Percentiles rank a stretch among this genome's conserved stretches.
phyloP scores from a whole-genome alignment of 2,888 invertebrate species.

The Gisinianus flammeolus region DNA sequence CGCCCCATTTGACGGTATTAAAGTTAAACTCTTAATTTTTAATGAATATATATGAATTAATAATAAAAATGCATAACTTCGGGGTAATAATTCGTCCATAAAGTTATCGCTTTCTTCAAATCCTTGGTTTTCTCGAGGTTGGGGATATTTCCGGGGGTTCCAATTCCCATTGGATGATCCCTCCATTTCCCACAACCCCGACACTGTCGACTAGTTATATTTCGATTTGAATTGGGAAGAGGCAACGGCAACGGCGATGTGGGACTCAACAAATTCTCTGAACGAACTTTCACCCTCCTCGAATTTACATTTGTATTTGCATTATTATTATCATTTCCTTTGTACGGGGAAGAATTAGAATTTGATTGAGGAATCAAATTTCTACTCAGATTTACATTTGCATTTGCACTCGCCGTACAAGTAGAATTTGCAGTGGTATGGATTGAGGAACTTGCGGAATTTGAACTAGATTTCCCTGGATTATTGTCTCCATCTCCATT shows the following conservation, averaged over 20 bases:
- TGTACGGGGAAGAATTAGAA: background rate
- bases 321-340: too few relatives aligned
- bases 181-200: background rate
- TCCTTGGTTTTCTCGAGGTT: constrained; percentile 41
- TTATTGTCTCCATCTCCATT: background rate
- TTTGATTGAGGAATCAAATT: background rate
- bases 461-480: background rate
- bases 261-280: background rate
- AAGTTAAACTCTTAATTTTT: too few relatives aligned
- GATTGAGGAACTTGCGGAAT: background rate
- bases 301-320: background rate
- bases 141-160: constrained; percentile 42
- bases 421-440: background rate
- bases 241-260: background rate
- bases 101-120: constrained; percentile 54
- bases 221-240: background rate
- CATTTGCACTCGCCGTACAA: background rate
- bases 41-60: too few relatives aligned
- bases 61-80: too few relatives aligned
- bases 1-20: too few relatives aligned
- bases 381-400: background rate
- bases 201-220: background rate
- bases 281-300: background rate
- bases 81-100: constrained; percentile 43
- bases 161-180: too few relatives aligned